phyloP scores from a whole-genome alignment of 2,888 invertebrate species.

The Lasioglossum malachurum region DNA sequence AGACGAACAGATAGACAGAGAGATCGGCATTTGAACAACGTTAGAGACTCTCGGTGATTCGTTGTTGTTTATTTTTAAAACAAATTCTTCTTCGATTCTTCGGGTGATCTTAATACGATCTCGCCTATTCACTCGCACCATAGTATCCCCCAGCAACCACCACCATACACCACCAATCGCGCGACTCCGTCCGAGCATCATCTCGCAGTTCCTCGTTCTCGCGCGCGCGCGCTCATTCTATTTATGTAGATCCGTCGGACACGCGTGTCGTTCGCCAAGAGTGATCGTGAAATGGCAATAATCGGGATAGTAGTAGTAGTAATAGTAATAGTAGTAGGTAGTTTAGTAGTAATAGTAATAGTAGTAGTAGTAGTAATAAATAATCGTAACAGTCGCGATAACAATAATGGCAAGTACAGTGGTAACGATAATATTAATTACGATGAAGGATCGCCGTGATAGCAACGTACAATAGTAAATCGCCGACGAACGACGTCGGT shows the following conservation, averaged over 20 bases:
- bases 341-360: conserved; percentile 47
- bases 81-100: conserved; percentile 59
- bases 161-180: background rate
- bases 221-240: background rate
- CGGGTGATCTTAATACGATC: background rate
- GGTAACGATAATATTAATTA: conserved; percentile 62
- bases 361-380: conserved; percentile 61
- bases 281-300: conserved; percentile 50
- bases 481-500: conserved; percentile 47
- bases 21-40: conserved; percentile 75
- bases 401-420: conserved; percentile 69
- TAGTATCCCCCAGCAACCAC: background rate
- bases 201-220: too few relatives aligned
- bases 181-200: conserved; percentile 1
- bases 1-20: conserved; percentile 77
- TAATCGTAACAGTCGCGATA: conserved; percentile 69
- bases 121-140: background rate
- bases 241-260: background rate
- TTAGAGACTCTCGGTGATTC: conserved; percentile 76
- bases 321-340: conserved; percentile 43
- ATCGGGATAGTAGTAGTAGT: conserved; percentile 25
- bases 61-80: conserved; percentile 81
- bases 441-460: conserved; percentile 54
- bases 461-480: conserved; percentile 61
- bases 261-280: conserved; percentile 38